phyloP scores from a whole-genome alignment of 2,797 vertebrate species.

The Falco berigora region DNA sequence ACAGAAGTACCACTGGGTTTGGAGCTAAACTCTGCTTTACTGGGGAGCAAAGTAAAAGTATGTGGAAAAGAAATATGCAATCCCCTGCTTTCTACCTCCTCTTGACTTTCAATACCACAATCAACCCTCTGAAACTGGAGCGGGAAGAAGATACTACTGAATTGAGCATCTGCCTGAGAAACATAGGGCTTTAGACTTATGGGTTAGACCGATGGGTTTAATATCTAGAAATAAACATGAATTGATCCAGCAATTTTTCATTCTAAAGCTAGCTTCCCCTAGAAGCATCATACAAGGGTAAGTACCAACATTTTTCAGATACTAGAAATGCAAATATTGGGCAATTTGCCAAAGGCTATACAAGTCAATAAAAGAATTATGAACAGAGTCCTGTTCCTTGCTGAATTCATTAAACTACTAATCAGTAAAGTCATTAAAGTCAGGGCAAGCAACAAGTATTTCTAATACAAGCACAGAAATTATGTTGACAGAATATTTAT shows the following conservation, averaged over 20 bases:
- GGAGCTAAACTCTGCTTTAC: neutral
- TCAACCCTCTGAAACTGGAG: neutral
- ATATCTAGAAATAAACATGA: conserved; percentile 11
- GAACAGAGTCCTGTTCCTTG: neutral
- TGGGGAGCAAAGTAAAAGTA: neutral
- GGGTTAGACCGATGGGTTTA: neutral
- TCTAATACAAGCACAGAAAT: neutral
- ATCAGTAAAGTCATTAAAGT: neutral
- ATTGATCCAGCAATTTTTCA: conserved; percentile 9
- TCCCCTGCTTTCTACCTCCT: neutral
- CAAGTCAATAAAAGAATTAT: neutral
- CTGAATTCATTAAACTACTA: neutral
- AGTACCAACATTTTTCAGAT: conserved; percentile 19
- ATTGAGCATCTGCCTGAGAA: neutral
- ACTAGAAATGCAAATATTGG: neutral
- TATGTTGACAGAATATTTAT: neutral
- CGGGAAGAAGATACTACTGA: neutral
- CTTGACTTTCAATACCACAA: neutral
- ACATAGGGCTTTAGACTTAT: neutral
- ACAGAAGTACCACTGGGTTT: neutral
- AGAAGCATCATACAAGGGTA: neutral
- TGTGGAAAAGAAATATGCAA: neutral
- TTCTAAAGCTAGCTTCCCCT: neutral
- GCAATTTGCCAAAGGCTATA: neutral
- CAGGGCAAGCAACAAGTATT: neutral